Evolutionary conservation across 2,113 vertebrate species (phyloP), one percentile per base, ranked within the genome.

Genomic region (Apaloderma vittatum): DNA sequence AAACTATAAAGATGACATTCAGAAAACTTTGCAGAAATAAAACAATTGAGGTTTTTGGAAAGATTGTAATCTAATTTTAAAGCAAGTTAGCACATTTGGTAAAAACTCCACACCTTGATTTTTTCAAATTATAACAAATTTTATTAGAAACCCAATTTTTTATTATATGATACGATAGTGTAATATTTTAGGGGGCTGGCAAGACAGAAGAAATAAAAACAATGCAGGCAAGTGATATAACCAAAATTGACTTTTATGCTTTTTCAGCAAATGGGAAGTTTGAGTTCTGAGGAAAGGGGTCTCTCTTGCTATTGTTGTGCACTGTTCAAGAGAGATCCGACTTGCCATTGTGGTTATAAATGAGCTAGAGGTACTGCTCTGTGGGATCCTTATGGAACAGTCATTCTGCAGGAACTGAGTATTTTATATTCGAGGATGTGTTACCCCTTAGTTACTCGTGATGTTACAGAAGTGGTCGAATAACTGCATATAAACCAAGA

Each of bases 401-500:
- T 12, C 3, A 1, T 81, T 81, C 12, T 61, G 37, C 48, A 82
- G 46, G 62, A 79, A 40, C 14, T 43, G 9, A 45, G 6, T 40
- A 7, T 75, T 88, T 72, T 62, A 22, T 54, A 2, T 27, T 45
- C 2, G 40, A 37, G 14, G 11, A 5, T 45, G 11, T 21, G 32
- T 14, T 90, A 48, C 11, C 49, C 11, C 27, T 80, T 18, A 27
- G 34, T n/a, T 65, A 19, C 4, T 45, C 51, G 8, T 8, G 8
- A 2, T 32, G 8, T 6, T 34, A 40, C 29, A 34, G 59, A 65
- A 80, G 45, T 6, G 12, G 15, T 76, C 1, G 0, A 16, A 11
- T 24, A 23, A 45, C 62, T 55, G 32, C 2, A 0, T 51, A 15
- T 65, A 91, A 74, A 70, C 13, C 15, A 55, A 27, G 46, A 79